Evolutionary conservation across 2,797 vertebrate species (phyloP).

Genomic region (Vespertilio murinus): DNA sequence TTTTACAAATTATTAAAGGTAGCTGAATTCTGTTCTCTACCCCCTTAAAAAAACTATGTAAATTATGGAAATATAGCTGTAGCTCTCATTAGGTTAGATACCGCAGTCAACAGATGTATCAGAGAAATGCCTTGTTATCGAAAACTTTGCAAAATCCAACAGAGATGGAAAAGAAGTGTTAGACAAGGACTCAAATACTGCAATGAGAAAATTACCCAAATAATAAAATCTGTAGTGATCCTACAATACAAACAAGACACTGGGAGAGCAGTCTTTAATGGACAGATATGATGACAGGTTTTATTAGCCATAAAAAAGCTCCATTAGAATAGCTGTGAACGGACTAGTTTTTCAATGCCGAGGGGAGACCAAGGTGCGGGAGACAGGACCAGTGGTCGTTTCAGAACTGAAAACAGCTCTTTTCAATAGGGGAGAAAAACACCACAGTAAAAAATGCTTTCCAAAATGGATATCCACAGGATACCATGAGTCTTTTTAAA

Average conservation of each 20-base stretch:
- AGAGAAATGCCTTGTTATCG: conserved; percentile 28
- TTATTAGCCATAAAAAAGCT: not conserved
- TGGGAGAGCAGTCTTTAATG: not conserved
- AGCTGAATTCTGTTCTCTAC: not conserved
- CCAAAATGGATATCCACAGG: not conserved
- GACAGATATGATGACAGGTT: not conserved
- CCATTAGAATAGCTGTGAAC: not conserved
- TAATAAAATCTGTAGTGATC: not conserved
- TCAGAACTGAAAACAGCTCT: conserved; percentile 38
- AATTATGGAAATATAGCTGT: not conserved
- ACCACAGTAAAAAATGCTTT: not conserved
- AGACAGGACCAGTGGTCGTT: not conserved
- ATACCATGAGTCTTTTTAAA: not conserved
- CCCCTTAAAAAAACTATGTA: not conserved
- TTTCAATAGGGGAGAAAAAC: not conserved
- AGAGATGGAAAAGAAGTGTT: not conserved
- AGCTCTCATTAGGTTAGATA: not conserved
- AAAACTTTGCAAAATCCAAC: conserved; percentile 19
- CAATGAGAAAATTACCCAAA: not conserved
- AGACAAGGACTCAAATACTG: not conserved
- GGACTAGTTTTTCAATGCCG: not conserved
- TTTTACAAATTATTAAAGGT: not conserved
- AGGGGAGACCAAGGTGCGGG: not conserved
- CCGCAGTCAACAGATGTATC: conserved; percentile 21
- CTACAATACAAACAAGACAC: not conserved